These are phyloP conservation scores for Psophia crepitans DNA, from an alignment of 2,113 vertebrate species.

Conservation along the genomic window DNA sequence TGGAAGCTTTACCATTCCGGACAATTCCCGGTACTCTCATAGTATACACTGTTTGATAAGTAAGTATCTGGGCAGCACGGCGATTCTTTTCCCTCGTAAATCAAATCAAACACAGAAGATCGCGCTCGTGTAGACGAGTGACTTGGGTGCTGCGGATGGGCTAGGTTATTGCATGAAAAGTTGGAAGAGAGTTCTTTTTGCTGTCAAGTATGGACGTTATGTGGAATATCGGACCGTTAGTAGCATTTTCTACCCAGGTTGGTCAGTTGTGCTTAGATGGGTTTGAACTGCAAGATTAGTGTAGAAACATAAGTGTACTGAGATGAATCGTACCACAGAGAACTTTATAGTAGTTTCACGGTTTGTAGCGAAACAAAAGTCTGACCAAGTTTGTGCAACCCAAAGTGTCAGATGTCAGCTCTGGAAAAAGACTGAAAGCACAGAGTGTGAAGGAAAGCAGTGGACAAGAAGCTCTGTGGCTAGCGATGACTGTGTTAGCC, in stretches of 20 bases:
- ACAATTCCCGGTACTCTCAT: constrained; percentile 90
- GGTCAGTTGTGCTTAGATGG: background rate
- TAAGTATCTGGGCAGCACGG: constrained; percentile 73
- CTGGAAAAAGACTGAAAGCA: background rate
- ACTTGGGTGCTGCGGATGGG: background rate
- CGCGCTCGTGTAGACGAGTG: fast-evolving
- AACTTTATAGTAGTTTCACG: background rate
- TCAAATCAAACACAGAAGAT: background rate
- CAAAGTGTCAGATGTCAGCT: fast-evolving
- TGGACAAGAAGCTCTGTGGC: background rate
- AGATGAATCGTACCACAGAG: background rate
- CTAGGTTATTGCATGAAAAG: background rate
- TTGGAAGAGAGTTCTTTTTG: background rate
- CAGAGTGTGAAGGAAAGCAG: background rate
- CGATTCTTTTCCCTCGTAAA: fast-evolving
- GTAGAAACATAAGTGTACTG: background rate
- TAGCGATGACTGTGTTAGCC: fast-evolving
- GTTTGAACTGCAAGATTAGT: background rate
- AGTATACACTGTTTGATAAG: constrained; percentile 91
- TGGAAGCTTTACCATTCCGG: constrained; percentile 92
- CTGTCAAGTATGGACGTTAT: background rate
- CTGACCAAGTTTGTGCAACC: background rate
- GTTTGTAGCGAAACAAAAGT: background rate
- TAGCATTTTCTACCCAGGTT: background rate
- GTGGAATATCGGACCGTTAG: background rate